These are phyloP conservation scores for Siniperca scherzeri DNA, from an alignment of 2,797 vertebrate genomes.

Conservation along the genomic window DNA sequence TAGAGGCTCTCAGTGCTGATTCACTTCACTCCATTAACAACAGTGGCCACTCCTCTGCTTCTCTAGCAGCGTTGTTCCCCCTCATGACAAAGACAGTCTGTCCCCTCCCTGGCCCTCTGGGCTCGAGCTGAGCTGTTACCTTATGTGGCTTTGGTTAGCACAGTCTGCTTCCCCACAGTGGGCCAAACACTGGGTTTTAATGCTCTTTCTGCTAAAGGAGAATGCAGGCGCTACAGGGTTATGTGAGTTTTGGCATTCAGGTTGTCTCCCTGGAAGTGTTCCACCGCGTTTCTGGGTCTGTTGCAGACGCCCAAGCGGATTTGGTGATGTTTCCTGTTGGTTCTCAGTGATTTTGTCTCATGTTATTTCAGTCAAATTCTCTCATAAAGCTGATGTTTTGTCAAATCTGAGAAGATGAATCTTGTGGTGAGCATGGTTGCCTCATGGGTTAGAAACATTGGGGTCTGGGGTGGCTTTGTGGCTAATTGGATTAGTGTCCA, in stretches of 20 bases:
- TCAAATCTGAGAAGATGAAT: constrained; percentile 59
- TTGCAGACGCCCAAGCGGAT: constrained; percentile 63
- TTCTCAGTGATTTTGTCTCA: constrained; percentile 53
- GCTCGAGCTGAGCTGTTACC: constrained; percentile 61
- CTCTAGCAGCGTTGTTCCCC: constrained; percentile 57
- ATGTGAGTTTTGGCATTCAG: constrained; percentile 70
- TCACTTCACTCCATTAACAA: constrained; percentile 73
- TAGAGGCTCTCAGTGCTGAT: constrained; percentile 56
- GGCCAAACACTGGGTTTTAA: constrained; percentile 65
- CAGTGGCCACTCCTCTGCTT: constrained; percentile 63
- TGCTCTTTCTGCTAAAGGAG: constrained; percentile 64
- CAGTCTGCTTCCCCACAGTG: constrained; percentile 42
- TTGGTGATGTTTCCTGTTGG: constrained; percentile 64
- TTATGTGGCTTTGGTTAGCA: constrained; percentile 62
- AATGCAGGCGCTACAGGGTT: constrained; percentile 50
- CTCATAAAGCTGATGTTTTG: constrained; percentile 45
- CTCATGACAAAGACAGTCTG: constrained; percentile 70
- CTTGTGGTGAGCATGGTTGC: constrained; percentile 15
- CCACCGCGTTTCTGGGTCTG: constrained; percentile 62
- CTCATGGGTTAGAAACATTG: constrained; percentile 35
- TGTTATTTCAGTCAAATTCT: constrained; percentile 47
- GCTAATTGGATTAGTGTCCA: constrained; percentile 71
- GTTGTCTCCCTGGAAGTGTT: constrained; percentile 70
- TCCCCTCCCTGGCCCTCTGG: constrained; percentile 61
- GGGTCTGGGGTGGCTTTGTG: constrained; percentile 46